Percentiles rank a stretch among this genome's conserved stretches.
Conservation (phyloP, 2,113 vertebrate genomes). For the mouse (Mus musculus) region GRCm39 chr12:53400001-53400500, state of each 20-base stretch:
- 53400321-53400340: constrained; percentile 54
- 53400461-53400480: constrained; percentile 58
- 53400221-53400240: constrained; percentile 34
- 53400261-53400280: constrained; percentile 57
- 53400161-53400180: constrained; percentile 3
- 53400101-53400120: background rate
- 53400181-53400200: constrained; percentile 54
- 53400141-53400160: constrained; percentile 2
- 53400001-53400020: constrained; percentile 16
- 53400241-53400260: constrained; percentile 34
- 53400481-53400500: constrained; percentile 72
- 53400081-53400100: background rate
- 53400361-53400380: constrained; percentile 67
- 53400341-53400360: constrained; percentile 73
- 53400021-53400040: constrained; percentile 37
- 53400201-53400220: constrained; percentile 51
- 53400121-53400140: constrained; percentile 36
- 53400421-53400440: constrained; percentile 59
- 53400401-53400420: constrained; percentile 68
- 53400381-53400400: constrained; percentile 43
- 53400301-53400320: constrained; percentile 64
- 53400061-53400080: background rate
- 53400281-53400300: constrained; percentile 64
- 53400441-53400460: constrained; percentile 78
- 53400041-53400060: background rate